These are phyloP conservation scores for Eurytoma californica DNA, from an alignment of 2,888 invertebrate genomes.

Conservation along the genomic window DNA sequence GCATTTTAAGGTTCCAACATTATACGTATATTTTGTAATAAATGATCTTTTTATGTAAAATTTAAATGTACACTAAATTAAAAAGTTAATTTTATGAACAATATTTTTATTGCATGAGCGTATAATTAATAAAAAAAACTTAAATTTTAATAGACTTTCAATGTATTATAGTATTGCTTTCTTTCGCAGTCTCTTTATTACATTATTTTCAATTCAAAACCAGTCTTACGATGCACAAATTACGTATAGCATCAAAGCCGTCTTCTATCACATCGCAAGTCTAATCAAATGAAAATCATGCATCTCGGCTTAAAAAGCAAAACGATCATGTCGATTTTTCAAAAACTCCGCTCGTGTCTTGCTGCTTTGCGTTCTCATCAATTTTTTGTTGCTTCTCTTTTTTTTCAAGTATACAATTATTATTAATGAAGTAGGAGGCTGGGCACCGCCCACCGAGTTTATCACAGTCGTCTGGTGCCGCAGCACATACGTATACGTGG, in stretches of 20 bases:
- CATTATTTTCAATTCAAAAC: no score
- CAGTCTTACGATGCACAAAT: no score
- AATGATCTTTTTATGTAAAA: background rate
- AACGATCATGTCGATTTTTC: conserved; percentile 15
- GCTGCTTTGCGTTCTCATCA: conserved; percentile 28
- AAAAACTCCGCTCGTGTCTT: conserved; percentile 29
- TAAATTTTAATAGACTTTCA: conserved; percentile 24
- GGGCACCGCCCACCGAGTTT: conserved; percentile 76
- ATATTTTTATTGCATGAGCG: background rate
- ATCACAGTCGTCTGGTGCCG: conserved; percentile 76
- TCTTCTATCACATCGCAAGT: no score
- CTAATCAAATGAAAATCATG: no score
- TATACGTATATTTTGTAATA: background rate
- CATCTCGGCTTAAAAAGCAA: conserved; percentile 36
- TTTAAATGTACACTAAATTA: background rate
- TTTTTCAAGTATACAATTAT: conserved; percentile 70
- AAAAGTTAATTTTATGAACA: background rate
- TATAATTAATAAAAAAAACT: background rate
- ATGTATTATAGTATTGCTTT: conserved; percentile 28
- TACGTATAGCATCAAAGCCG: no score
- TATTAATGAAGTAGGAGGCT: conserved; percentile 74
- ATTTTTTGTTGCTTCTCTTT: conserved; percentile 36
- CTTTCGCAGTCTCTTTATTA: background rate
- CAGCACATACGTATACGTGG: conserved; percentile 76
- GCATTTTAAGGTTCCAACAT: conserved; percentile 1